Conservation (phyloP, 1,140 invertebrate genomes). For the Zeugodacus cucurbitae region DNA sequence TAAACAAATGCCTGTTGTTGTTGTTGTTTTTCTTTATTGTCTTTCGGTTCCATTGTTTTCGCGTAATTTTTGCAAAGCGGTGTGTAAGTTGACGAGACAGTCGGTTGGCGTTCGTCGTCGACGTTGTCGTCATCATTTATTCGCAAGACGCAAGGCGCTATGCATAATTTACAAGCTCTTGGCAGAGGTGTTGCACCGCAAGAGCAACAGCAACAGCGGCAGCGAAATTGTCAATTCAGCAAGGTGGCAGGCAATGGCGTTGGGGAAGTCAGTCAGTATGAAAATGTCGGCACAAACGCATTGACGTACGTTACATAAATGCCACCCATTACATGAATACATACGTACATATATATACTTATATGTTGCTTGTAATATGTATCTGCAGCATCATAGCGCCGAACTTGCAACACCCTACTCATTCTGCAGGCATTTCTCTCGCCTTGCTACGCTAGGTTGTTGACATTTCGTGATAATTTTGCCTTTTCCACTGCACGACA, state of each 20-base stretch:
- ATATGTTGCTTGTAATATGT: not conserved
- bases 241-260: not conserved
- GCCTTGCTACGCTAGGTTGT: not conserved
- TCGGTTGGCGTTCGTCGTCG: not conserved
- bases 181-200: constrained; percentile 26
- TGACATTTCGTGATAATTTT: constrained; percentile 41
- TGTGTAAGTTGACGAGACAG: not conserved
- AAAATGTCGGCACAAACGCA: not conserved
- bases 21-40: not conserved
- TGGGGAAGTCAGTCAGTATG: not conserved
- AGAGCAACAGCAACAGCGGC: not conserved
- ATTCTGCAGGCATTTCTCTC: not conserved
- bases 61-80: not conserved
- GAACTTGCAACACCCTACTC: not conserved
- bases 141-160: not conserved
- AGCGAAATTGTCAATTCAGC: not conserved
- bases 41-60: not conserved
- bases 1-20: not conserved
- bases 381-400: not conserved
- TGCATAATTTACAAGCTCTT: constrained; percentile 33
- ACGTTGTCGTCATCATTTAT: not conserved
- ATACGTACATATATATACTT: not conserved
- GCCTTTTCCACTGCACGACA: not conserved
- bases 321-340: not conserved
- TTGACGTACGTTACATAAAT: not conserved